Percentiles rank a stretch among this genome's conserved stretches.
phyloP scores from a whole-genome alignment of 2,113 vertebrate species.

The Calcarius ornatus region DNA sequence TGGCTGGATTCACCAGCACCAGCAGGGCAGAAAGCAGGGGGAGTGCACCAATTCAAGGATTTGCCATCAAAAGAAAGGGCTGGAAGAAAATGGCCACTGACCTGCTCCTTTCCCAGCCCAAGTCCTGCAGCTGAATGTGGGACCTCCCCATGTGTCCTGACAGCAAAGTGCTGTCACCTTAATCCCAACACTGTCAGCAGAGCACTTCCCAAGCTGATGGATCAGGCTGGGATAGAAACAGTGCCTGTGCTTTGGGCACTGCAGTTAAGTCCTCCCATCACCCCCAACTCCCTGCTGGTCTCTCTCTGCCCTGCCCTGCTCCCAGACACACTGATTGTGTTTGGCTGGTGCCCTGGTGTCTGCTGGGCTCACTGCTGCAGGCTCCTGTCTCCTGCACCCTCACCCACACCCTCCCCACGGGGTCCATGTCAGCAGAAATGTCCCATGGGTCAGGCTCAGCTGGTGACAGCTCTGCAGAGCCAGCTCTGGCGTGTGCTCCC shows the following conservation, averaged over 20 bases:
- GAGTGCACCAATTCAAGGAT: not conserved
- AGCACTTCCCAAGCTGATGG: not conserved
- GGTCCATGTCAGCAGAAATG: rapidly evolving
- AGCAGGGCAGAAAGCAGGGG: not conserved
- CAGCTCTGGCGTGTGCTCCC: not conserved
- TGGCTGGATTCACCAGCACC: not conserved
- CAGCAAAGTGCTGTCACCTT: not conserved
- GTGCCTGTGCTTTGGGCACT: not conserved
- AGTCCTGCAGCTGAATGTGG: not conserved
- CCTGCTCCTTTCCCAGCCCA: not conserved
- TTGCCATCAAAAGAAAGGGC: not conserved
- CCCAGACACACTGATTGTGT: rapidly evolving
- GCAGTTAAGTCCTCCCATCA: not conserved
- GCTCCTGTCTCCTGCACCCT: not conserved
- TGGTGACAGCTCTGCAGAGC: not conserved
- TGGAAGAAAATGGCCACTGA: not conserved
- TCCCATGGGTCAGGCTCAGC: not conserved
- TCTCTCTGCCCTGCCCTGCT: not conserved
- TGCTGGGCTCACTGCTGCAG: not conserved
- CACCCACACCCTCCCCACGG: rapidly evolving
- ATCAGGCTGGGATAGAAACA: not conserved
- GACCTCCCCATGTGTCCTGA: not conserved
- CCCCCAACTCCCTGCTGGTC: not conserved
- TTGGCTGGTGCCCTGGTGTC: not conserved
- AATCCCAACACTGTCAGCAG: not conserved